Conservation (phyloP, 2,888 invertebrate genomes). For the Platycnemis pennipes region DNA sequence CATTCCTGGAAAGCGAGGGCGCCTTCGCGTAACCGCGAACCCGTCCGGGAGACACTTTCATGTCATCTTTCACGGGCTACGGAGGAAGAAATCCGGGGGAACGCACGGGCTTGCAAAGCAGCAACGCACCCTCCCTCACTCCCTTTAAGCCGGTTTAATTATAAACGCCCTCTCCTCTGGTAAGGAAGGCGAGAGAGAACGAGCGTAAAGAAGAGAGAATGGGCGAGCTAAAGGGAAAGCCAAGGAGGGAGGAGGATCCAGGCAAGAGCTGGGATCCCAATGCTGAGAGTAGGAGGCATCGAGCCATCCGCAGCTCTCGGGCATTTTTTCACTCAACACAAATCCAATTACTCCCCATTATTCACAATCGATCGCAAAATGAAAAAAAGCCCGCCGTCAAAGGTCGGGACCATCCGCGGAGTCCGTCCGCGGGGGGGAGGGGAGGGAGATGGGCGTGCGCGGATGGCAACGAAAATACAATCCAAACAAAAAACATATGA, state of each 20-base stretch:
- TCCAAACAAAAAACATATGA: no score
- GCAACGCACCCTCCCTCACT: conserved; percentile 9
- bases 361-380: background rate
- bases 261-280: background rate
- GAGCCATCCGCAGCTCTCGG: background rate
- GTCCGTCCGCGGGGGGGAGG: background rate
- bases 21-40: background rate
- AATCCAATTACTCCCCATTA: background rate
- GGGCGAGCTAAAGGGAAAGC: background rate
- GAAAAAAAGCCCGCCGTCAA: background rate
- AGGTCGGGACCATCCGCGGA: background rate
- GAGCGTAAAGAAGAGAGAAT: background rate
- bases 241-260: background rate
- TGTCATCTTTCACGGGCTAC: background rate
- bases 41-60: background rate
- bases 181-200: background rate
- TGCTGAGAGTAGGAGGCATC: background rate
- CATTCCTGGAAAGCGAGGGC: background rate
- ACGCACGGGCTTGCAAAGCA: background rate
- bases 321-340: background rate
- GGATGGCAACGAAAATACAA: background rate
- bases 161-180: conserved; percentile 45
- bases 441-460: background rate
- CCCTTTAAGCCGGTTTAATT: conserved; percentile 47
- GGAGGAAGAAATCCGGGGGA: background rate